Evolutionary conservation across 1,140 invertebrate species (phyloP), one percentile per base, ranked within the genome.

Genomic region (Camponotus floridanus): DNA sequence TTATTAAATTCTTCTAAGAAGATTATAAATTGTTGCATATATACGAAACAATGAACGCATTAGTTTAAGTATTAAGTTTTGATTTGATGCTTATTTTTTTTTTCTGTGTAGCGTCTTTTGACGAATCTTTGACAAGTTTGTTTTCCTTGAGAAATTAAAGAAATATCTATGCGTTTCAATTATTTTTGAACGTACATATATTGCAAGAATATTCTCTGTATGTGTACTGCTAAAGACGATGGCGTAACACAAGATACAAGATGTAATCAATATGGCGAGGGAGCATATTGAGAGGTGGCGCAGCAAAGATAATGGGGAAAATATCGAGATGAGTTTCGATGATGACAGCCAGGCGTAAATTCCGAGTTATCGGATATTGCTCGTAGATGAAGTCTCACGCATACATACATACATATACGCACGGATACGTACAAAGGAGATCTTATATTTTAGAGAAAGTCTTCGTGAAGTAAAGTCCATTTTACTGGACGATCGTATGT

Each of bases 391-490:
- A 31, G 45, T 55, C 45, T 79, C 62, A 18, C 6, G 33, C 59
- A 4, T 33, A 6, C 15, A 21, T 1, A 15, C 13, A 15, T 11
- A 26, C 11, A 13, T 26, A 26, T 13, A 21, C 11, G 13, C n/a
- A 21, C n/a, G 15, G 7, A 57, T 5, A 6, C 15, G 18, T 18
- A 51, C 13, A 51, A 51, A 73, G 26, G 18, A 62, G 79, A 48
- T 62, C 68, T 39, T 61, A n/a, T 45, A 42, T 83, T 73, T 83
- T 73, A 83, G 79, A 83, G 79, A 83, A 83, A 86, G 68, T 74
- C 76, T 74, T 57, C n/a, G 68, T 61, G 21, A 57, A 59, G 73
- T 76, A 76, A 79, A 78, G 84, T 87, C 45, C 59, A 79, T 74
- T 88, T 88, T 61, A 76, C 65, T 18, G 61, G 64, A 33, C 18